Conservation (phyloP, 2,113 vertebrate species). For the Phyllostomus hastatus region DNA sequence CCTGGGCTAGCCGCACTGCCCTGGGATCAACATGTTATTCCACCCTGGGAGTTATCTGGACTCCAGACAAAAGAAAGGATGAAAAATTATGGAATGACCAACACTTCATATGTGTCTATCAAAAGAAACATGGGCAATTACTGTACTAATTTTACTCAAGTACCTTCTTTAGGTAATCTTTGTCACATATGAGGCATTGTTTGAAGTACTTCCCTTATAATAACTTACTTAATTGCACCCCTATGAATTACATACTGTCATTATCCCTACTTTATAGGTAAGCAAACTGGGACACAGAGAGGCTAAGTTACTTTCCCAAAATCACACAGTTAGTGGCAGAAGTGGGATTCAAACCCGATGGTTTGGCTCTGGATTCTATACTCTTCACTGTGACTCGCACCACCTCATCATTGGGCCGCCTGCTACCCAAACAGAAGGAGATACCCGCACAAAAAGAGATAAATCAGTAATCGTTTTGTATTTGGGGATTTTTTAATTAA, state of each 20-base stretch:
- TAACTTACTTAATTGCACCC: neutral
- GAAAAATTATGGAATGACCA: neutral
- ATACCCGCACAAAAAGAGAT: neutral
- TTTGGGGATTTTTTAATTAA: constrained; percentile 19
- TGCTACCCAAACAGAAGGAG: neutral
- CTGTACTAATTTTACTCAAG: neutral
- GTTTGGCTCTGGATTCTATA: neutral
- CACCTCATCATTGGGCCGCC: neutral
- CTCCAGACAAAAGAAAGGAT: neutral
- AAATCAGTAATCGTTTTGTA: neutral
- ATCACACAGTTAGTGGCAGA: neutral
- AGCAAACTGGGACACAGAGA: neutral
- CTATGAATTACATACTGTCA: neutral
- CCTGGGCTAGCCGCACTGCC: neutral
- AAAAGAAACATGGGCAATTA: neutral
- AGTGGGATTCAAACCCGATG: neutral
- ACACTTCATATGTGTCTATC: neutral
- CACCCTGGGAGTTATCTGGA: constrained; percentile 3
- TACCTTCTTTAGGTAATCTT: neutral
- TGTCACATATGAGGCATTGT: neutral
- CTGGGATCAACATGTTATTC: constrained; percentile 4
- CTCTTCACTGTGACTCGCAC: neutral
- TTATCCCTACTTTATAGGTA: neutral
- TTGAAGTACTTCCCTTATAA: neutral
- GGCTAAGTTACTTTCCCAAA: neutral